These are phyloP conservation scores for Crotalus tigris DNA, from an alignment of 2,113 vertebrate genomes.

Conservation along the genomic window DNA sequence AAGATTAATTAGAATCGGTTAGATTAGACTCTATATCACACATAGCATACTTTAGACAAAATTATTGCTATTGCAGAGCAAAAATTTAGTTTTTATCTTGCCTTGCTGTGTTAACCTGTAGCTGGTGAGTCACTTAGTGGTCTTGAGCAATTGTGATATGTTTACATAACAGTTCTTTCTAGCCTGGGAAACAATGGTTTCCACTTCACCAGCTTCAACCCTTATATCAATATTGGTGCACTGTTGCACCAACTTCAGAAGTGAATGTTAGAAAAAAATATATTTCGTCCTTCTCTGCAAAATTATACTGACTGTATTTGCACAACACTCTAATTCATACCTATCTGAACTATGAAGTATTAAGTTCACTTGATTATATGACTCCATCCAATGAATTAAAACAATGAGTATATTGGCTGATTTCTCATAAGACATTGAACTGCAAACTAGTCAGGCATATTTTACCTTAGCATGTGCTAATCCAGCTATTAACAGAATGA, in stretches of 20 bases:
- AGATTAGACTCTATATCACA: not conserved
- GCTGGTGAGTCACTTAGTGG: not conserved
- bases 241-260: not conserved
- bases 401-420: not conserved
- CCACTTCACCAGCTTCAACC: not conserved
- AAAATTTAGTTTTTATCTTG: not conserved
- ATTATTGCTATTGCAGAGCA: not conserved
- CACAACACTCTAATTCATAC: not conserved
- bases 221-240: not conserved
- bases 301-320: not conserved
- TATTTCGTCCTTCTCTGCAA: not conserved
- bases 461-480: not conserved
- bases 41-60: not conserved
- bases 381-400: not conserved
- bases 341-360: not conserved
- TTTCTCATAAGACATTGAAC: not conserved
- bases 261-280: not conserved
- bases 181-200: not conserved
- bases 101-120: not conserved
- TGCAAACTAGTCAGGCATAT: not conserved
- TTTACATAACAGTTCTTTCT: not conserved
- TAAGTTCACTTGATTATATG: not conserved
- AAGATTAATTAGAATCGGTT: not conserved
- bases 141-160: not conserved
- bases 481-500: not conserved